These are phyloP conservation scores for Sialia sialis DNA, from an alignment of 2,113 vertebrate genomes.

Conservation along the genomic window DNA sequence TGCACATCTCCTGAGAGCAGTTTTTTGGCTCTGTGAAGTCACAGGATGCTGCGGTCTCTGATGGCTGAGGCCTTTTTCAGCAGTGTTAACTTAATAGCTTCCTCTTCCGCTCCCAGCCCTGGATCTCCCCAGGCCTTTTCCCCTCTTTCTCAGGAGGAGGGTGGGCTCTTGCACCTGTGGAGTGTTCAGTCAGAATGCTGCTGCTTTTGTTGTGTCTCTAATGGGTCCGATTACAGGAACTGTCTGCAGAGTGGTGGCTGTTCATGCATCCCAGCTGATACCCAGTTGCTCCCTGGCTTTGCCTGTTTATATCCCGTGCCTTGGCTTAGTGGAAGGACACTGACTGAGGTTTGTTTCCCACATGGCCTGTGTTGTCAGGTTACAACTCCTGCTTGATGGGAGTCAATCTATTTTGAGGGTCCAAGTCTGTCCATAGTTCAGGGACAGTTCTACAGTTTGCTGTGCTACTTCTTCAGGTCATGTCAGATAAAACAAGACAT, in stretches of 20 bases:
- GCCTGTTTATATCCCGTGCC: fast-evolving
- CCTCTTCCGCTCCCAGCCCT: background rate
- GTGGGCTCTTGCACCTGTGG: background rate
- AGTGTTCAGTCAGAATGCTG: background rate
- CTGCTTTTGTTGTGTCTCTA: background rate
- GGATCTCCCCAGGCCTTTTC: background rate
- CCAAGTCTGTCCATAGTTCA: background rate
- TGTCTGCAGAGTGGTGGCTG: background rate
- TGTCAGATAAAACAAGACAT: background rate
- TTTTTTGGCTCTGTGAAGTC: background rate
- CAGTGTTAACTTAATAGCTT: background rate
- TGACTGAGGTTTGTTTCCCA: background rate
- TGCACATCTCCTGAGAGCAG: background rate
- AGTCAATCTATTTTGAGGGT: background rate
- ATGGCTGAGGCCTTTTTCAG: background rate
- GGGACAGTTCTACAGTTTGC: background rate
- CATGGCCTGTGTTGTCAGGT: background rate
- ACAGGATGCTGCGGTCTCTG: background rate
- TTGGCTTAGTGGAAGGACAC: background rate
- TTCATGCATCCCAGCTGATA: background rate
- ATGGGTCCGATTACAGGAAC: background rate
- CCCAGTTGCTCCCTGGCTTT: background rate
- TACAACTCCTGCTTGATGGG: background rate
- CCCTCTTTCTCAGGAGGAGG: background rate
- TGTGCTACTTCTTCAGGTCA: background rate